Percentiles rank a stretch among this genome's conserved stretches.
phyloP scores from a whole-genome alignment of 2,113 vertebrate genomes.

The Zootoca vivipara region DNA sequence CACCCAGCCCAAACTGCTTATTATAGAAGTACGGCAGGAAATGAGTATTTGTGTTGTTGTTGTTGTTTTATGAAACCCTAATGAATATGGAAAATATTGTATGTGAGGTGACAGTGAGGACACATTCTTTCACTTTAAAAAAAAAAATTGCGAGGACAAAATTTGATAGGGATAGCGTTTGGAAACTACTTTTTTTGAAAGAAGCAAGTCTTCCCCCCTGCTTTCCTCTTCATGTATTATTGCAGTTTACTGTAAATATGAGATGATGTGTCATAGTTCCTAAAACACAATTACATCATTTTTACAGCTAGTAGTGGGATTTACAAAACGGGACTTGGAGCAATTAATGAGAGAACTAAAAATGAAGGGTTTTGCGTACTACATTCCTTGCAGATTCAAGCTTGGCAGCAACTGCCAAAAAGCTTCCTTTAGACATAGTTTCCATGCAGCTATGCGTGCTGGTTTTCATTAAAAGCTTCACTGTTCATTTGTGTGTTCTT shows the following conservation, averaged over 20 bases:
- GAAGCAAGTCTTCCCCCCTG: fast-evolving
- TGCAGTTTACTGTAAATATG: constrained; percentile 14
- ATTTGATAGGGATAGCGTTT: background rate
- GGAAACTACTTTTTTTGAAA: fast-evolving
- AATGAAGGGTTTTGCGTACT: constrained; percentile 35
- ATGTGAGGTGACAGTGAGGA: background rate
- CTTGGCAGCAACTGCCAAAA: constrained; percentile 43
- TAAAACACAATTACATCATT: constrained; percentile 18
- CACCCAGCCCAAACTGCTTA: background rate
- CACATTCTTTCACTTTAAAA: background rate
- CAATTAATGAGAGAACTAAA: constrained; percentile 42
- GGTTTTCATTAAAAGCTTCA: constrained; percentile 68
- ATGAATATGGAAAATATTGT: background rate
- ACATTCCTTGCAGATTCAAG: constrained; percentile 13
- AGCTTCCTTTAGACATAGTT: constrained; percentile 62
- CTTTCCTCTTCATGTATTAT: background rate
- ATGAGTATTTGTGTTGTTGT: background rate
- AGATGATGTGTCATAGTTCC: constrained; percentile 4
- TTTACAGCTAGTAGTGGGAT: constrained; percentile 17
- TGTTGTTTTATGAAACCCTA: background rate
- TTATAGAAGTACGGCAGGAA: constrained; percentile 18
- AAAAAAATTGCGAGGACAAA: background rate
- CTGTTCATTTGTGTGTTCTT: constrained; percentile 56
- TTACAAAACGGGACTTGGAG: constrained; percentile 20
- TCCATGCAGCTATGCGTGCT: constrained; percentile 55